A percentile compares a stretch with the other conserved stretches of the same genome.
Conservation (phyloP, 2,113 vertebrate species). For the Lagopus leucura region DNA sequence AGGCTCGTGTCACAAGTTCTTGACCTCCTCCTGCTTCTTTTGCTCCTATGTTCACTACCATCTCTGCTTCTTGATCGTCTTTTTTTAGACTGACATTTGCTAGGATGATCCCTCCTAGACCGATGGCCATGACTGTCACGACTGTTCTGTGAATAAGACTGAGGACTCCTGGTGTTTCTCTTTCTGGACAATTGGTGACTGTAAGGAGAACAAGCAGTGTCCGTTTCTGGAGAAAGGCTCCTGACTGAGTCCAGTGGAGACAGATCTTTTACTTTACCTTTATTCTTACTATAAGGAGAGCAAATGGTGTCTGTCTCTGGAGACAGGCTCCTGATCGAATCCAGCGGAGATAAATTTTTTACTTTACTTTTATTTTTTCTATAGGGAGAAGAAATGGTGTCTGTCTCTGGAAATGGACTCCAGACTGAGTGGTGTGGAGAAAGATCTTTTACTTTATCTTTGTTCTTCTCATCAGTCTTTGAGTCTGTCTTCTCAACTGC, state of each 20-base stretch:
- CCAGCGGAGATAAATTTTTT: neutral
- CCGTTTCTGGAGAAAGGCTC: conserved; percentile 55
- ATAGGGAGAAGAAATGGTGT: conserved; percentile 59
- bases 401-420: conserved; percentile 56
- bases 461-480: conserved; percentile 58
- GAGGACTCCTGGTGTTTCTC: conserved; percentile 71
- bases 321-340: conserved; percentile 47
- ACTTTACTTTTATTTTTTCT: neutral
- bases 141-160: conserved; percentile 61
- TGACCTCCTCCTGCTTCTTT: conserved; percentile 73
- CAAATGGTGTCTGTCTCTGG: conserved; percentile 48
- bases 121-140: conserved; percentile 54
- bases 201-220: conserved; percentile 60
- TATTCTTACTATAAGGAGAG: conserved; percentile 52
- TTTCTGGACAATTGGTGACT: conserved; percentile 41
- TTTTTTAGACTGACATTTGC: conserved; percentile 66
- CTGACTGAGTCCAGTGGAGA: conserved; percentile 8
- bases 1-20: conserved; percentile 73
- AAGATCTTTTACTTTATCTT: neutral
- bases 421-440: conserved; percentile 37
- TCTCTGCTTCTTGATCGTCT: conserved; percentile 79
- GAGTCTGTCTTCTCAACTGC: conserved; percentile 31
- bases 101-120: conserved; percentile 66
- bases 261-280: neutral
- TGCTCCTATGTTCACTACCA: conserved; percentile 68